These are phyloP conservation scores for Syrphus vitripennis DNA, from an alignment of 2,888 invertebrate genomes.

Conservation along the genomic window DNA sequence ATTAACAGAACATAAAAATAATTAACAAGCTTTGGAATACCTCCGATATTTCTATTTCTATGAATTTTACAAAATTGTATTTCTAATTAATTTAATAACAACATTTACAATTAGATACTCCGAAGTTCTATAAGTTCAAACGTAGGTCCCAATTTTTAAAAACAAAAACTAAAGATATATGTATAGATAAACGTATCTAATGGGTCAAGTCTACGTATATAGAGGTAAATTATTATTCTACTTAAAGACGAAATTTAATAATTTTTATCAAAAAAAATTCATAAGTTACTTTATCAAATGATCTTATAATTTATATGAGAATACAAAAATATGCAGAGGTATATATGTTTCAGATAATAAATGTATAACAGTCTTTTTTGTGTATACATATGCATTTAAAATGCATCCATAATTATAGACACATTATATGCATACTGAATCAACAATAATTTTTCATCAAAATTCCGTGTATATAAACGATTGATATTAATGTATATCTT, in stretches of 20 bases:
- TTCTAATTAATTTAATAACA: slow-evolving; percentile 28
- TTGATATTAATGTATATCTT: slow-evolving; percentile 38
- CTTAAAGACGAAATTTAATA: slow-evolving; percentile 17
- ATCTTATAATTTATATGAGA: slow-evolving; percentile 41
- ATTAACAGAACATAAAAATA: neutral
- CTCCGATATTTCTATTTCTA: slow-evolving; percentile 64
- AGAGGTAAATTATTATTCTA: slow-evolving; percentile 29
- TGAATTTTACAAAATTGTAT: slow-evolving; percentile 1
- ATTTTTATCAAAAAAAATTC: slow-evolving; percentile 12
- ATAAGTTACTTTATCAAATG: slow-evolving; percentile 36
- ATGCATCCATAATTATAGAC: slow-evolving; percentile 36
- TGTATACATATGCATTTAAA: slow-evolving; percentile 55
- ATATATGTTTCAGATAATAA: slow-evolving; percentile 64
- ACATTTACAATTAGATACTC: slow-evolving; percentile 37
- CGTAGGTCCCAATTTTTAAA: slow-evolving; percentile 12
- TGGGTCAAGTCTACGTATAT: slow-evolving; percentile 37
- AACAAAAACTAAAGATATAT: slow-evolving; percentile 16
- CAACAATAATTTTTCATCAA: slow-evolving; percentile 52
- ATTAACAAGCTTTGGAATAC: slow-evolving; percentile 51
- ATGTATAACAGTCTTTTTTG: slow-evolving; percentile 54
- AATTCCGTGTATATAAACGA: slow-evolving; percentile 54
- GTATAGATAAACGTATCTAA: slow-evolving; percentile 11
- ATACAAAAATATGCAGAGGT: slow-evolving; percentile 68
- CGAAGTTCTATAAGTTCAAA: slow-evolving; percentile 28
- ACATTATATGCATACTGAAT: slow-evolving; percentile 42